A percentile compares a stretch with the other conserved stretches of the same genome.
Conservation (phyloP, 2,797 vertebrate genomes). For the Intellagama lesueurii region DNA sequence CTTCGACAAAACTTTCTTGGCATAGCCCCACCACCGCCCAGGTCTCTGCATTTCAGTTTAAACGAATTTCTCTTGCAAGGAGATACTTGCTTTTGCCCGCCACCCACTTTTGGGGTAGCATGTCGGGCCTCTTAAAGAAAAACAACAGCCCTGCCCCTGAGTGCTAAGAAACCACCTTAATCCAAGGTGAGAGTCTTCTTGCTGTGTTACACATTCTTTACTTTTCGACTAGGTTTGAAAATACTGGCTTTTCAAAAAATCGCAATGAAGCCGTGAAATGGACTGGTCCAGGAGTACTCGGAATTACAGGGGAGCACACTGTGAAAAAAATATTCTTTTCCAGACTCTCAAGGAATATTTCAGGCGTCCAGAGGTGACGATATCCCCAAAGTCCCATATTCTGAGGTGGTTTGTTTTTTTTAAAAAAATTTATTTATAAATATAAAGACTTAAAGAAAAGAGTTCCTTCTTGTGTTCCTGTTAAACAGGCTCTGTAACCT, state of each 20-base stretch:
- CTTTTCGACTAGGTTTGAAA: constrained; percentile 61
- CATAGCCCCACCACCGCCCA: constrained; percentile 23
- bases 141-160: not conserved
- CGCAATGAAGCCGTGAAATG: not conserved
- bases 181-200: not conserved
- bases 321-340: not conserved
- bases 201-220: constrained; percentile 58
- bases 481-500: constrained; percentile 58
- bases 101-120: constrained; percentile 61
- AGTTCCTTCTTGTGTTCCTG: constrained; percentile 63
- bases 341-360: not conserved
- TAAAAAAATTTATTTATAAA: constrained; percentile 72
- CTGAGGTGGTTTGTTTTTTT: not conserved
- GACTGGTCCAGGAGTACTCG: constrained; percentile 40
- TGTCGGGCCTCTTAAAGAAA: constrained; percentile 44
- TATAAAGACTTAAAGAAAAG: constrained; percentile 60
- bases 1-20: no score
- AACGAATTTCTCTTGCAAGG: constrained; percentile 57
- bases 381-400: not conserved
- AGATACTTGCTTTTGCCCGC: constrained; percentile 58
- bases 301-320: not conserved
- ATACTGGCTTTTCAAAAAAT: not conserved
- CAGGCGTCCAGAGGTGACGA: not conserved
- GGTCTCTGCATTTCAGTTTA: not conserved
- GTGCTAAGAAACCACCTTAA: constrained; percentile 62